Evolutionary conservation across 2,888 invertebrate genomes (phyloP).

Genomic region (Tenthredo scrophulariae): DNA sequence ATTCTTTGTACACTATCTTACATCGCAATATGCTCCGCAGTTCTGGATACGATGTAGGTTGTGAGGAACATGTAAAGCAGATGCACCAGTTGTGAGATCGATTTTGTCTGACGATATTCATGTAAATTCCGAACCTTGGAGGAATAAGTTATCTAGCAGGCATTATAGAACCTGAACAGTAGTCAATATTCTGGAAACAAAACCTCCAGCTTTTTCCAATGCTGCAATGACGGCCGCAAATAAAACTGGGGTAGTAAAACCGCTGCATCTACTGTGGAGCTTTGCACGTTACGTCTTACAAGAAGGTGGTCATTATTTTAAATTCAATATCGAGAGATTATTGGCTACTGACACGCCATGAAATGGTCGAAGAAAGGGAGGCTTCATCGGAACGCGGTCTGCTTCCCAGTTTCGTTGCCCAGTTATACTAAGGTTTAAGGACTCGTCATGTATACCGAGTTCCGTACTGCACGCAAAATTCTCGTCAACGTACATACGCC

Average conservation of each 20-base stretch:
- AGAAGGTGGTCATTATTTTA: background rate
- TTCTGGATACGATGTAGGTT: background rate
- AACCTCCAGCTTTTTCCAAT: background rate
- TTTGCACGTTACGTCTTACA: background rate
- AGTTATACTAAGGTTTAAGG: background rate
- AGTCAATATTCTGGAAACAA: background rate
- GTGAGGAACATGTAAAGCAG: background rate
- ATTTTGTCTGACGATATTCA: background rate
- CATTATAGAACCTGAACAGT: background rate
- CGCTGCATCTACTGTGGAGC: background rate
- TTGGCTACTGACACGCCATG: slow-evolving; percentile 20
- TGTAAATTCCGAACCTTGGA: background rate
- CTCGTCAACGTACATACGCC: slow-evolving; percentile 2
- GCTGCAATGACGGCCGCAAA: background rate
- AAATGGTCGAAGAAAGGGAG: background rate
- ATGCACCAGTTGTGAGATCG: background rate
- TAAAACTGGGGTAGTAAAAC: background rate
- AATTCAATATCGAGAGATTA: slow-evolving; percentile 17
- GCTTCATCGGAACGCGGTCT: slow-evolving; percentile 15
- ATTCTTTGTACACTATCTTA: background rate
- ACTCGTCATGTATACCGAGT: background rate
- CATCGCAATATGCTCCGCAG: background rate
- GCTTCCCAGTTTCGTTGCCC: background rate
- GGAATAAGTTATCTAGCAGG: background rate
- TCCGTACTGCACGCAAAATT: slow-evolving; percentile 41